These are phyloP conservation scores for Macropodus opercularis DNA, from an alignment of 2,797 vertebrate genomes.

Conservation along the genomic window DNA sequence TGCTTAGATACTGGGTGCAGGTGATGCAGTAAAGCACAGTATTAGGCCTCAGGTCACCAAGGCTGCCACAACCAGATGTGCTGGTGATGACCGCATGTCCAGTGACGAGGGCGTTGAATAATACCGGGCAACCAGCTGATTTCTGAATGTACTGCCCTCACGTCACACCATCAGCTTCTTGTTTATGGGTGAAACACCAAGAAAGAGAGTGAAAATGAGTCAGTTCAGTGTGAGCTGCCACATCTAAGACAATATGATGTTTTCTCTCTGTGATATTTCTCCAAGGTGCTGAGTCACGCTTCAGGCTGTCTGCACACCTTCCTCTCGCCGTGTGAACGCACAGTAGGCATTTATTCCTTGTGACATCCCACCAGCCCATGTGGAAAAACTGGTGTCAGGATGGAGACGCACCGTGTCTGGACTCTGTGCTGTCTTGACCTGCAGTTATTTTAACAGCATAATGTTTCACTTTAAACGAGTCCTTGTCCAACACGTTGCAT, in stretches of 20 bases:
- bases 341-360: slow-evolving; percentile 45
- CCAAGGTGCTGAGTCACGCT: slow-evolving; percentile 22
- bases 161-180: slow-evolving; percentile 25
- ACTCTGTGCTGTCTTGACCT: neutral
- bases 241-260: slow-evolving; percentile 12
- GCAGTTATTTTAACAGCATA: slow-evolving; percentile 27
- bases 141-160: slow-evolving; percentile 28
- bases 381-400: slow-evolving; percentile 30
- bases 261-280: slow-evolving; percentile 30
- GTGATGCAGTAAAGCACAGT: too few species aligned
- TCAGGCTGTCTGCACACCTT: slow-evolving; percentile 34
- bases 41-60: too few species aligned
- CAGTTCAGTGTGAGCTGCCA: slow-evolving; percentile 25
- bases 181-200: slow-evolving; percentile 15
- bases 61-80: too few species aligned
- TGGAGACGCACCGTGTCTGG: slow-evolving; percentile 4
- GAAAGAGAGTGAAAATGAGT: slow-evolving; percentile 21
- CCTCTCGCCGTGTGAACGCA: slow-evolving; percentile 28
- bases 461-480: slow-evolving; percentile 29
- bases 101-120: too few species aligned
- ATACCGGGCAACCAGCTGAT: slow-evolving; percentile 54
- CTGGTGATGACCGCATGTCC: too few species aligned
- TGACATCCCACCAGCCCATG: slow-evolving; percentile 33
- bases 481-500: slow-evolving; percentile 26
- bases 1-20: too few species aligned